Evolutionary conservation across 2,888 invertebrate genomes (phyloP).

Genomic region (Coelopa pilipes): DNA sequence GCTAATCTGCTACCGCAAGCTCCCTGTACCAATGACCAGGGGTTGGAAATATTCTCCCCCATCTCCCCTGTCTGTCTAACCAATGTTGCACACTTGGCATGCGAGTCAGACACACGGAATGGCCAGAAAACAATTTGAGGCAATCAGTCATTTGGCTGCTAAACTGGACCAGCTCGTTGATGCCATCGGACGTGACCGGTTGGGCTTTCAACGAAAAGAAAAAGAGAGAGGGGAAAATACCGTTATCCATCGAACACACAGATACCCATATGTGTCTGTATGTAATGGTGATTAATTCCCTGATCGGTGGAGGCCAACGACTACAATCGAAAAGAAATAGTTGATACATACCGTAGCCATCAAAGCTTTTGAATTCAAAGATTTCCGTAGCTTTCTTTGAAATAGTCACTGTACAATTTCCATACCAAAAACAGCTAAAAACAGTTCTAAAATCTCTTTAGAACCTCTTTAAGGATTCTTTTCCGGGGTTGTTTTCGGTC

Average conservation of each 20-base stretch:
- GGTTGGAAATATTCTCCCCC: background rate
- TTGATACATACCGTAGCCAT: background rate
- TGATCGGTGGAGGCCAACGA: no score
- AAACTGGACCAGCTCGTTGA: conserved; percentile 20
- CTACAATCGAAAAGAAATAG: no score
- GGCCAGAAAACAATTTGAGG: conserved; percentile 53
- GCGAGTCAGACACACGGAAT: conserved; percentile 38
- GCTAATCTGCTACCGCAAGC: conserved; percentile 9
- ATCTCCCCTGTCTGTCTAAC: background rate
- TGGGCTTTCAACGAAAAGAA: no score
- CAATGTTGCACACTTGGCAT: conserved; percentile 19
- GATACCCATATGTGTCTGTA: no score
- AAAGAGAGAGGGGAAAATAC: no score
- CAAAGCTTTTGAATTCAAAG: background rate
- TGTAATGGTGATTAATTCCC: no score
- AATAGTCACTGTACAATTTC: no score
- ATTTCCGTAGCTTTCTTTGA: no score
- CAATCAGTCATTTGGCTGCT: conserved; percentile 51
- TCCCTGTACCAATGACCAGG: no score
- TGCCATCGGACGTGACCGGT: conserved; percentile 20
- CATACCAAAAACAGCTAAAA: no score
- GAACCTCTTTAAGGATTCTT: background rate
- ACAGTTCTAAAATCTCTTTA: no score
- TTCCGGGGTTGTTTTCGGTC: background rate
- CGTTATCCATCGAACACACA: no score